Evolutionary conservation across 2,888 invertebrate species (phyloP).

Genomic region (Luffia ferchaultella): DNA sequence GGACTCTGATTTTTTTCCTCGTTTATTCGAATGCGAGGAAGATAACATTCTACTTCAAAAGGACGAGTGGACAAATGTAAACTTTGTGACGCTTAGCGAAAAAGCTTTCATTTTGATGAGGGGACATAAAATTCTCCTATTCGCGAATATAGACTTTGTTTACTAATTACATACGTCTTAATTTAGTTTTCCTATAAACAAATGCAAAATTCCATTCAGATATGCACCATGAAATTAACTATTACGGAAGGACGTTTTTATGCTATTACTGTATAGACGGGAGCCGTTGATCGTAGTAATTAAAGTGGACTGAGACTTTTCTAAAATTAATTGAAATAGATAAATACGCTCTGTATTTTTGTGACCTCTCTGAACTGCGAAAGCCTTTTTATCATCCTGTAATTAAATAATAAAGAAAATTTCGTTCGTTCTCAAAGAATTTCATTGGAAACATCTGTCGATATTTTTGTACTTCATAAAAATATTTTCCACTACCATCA

Average conservation of each 20-base stretch:
- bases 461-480: too few species aligned
- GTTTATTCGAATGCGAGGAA: constrained; percentile 54
- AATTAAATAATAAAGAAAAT: too few species aligned
- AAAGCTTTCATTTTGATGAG: constrained; percentile 22
- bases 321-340: too few species aligned
- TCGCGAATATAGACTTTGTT: not conserved
- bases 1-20: constrained; percentile 60
- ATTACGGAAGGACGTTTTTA: constrained; percentile 23
- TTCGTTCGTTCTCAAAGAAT: too few species aligned
- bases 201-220: constrained; percentile 18
- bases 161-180: not conserved
- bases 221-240: constrained; percentile 48
- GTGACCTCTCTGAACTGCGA: too few species aligned
- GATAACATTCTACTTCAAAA: constrained; percentile 49
- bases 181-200: not conserved
- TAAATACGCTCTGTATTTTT: too few species aligned
- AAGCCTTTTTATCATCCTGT: too few species aligned
- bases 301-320: too few species aligned
- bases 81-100: not conserved
- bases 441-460: too few species aligned
- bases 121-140: not conserved
- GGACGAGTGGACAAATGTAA: not conserved
- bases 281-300: too few species aligned
- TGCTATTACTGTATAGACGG: not conserved
- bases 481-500: too few species aligned